Conservation (phyloP, 2,797 vertebrate species). For the Sus cebifrons region DNA sequence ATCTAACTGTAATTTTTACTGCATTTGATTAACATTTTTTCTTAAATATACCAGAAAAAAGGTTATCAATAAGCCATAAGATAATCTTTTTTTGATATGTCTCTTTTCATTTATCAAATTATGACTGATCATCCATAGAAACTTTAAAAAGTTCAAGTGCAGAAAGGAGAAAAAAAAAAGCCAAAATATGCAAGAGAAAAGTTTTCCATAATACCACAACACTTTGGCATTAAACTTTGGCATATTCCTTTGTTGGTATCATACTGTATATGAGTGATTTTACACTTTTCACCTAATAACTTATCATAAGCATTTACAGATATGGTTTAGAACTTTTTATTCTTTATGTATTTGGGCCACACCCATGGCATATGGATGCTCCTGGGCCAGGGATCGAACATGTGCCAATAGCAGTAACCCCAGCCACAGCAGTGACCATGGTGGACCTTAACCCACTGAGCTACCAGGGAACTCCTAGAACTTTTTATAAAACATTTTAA, state of each 20-base stretch:
- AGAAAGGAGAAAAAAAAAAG: neutral
- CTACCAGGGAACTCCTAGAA: no score
- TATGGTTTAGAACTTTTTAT: conserved; percentile 56
- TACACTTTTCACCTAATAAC: conserved; percentile 46
- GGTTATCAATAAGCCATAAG: neutral
- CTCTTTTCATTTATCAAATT: conserved; percentile 55
- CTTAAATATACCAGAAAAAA: neutral
- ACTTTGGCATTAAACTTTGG: neutral
- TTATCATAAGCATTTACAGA: conserved; percentile 31
- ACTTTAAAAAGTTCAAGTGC: neutral
- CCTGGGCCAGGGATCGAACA: no score
- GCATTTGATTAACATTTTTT: conserved; percentile 37
- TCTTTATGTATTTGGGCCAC: no score
- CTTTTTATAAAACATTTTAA: no score
- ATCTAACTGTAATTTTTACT: conserved; percentile 38
- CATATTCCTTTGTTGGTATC: neutral
- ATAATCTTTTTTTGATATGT: conserved; percentile 46
- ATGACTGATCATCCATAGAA: conserved; percentile 9
- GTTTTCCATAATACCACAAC: neutral
- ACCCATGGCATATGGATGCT: no score
- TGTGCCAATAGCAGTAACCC: no score
- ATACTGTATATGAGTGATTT: conserved; percentile 9
- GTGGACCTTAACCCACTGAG: no score
- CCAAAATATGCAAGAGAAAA: neutral
- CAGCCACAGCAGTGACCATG: no score